A percentile compares a stretch with the other conserved stretches of the same genome.
Conservation (phyloP, 1,140 invertebrate genomes). For the Pissodes strobi region DNA sequence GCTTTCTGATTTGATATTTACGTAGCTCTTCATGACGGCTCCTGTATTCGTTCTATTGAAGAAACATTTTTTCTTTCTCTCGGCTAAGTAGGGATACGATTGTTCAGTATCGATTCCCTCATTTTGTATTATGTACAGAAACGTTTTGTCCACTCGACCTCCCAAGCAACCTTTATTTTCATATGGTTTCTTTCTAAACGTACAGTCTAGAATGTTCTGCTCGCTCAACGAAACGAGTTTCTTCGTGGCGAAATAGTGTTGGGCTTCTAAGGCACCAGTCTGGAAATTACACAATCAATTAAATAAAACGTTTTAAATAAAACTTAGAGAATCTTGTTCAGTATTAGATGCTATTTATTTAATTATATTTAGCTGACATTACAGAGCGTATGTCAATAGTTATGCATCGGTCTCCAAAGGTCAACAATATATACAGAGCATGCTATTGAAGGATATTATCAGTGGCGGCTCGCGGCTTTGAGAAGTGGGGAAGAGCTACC, state of each 20-base stretch:
- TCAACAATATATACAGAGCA: no score
- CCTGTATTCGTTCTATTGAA: background rate
- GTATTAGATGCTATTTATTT: no score
- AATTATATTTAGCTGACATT: no score
- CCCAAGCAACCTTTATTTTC: slow-evolving; percentile 70
- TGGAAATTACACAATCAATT: no score
- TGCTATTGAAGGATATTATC: no score
- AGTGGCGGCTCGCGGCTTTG: no score
- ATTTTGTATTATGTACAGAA: slow-evolving; percentile 68
- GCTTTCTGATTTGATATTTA: slow-evolving; percentile 64
- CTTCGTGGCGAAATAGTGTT: slow-evolving; percentile 84
- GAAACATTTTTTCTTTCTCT: slow-evolving; percentile 34
- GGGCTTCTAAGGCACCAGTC: slow-evolving; percentile 93
- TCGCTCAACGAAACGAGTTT: slow-evolving; percentile 90
- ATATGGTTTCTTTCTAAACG: slow-evolving; percentile 68
- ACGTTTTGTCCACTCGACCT: slow-evolving; percentile 64
- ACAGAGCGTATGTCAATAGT: no score
- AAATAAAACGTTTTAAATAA: no score
- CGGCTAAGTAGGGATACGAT: slow-evolving; percentile 63
- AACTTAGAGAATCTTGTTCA: no score
- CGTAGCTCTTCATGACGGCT: slow-evolving; percentile 32
- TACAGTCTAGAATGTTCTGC: slow-evolving; percentile 96
- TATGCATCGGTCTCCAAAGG: no score
- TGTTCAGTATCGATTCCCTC: slow-evolving; percentile 69
- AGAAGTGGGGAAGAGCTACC: no score